A percentile compares a stretch with the other conserved stretches of the same genome.
phyloP scores from a whole-genome alignment of 2,888 invertebrate species.

The Muschampia plurimacula region DNA sequence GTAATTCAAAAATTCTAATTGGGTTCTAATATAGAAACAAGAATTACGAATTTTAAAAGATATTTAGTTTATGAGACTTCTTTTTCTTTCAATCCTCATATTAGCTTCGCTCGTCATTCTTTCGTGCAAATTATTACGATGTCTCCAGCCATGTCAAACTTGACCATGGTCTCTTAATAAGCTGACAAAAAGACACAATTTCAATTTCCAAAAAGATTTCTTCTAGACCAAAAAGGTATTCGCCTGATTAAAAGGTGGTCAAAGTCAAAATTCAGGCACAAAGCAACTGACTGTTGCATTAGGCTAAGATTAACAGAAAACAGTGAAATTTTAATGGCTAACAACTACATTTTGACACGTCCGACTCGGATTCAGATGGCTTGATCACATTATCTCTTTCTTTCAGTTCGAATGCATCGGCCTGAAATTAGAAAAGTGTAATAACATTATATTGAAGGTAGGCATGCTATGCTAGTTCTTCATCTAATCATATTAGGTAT shows the following conservation, averaged over 20 bases:
- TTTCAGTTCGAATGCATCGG: conserved; percentile 80
- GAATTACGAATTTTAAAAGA: too few relatives aligned
- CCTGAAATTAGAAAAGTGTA: conserved; percentile 60
- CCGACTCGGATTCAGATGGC: conserved; percentile 79
- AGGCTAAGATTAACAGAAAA: conserved; percentile 36
- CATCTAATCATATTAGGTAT: too few relatives aligned
- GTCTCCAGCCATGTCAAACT: too few relatives aligned
- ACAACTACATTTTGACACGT: conserved; percentile 81
- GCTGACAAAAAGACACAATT: too few relatives aligned
- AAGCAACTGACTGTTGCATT: conserved; percentile 42
- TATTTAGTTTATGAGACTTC: too few relatives aligned
- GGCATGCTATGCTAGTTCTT: neutral
- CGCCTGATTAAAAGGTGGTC: neutral
- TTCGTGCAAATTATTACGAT: too few relatives aligned
- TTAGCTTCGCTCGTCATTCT: too few relatives aligned
- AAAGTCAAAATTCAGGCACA: neutral
- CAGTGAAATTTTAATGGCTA: conserved; percentile 55
- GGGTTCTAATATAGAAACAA: too few relatives aligned
- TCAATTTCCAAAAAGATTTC: too few relatives aligned
- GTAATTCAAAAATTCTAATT: too few relatives aligned
- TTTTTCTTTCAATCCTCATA: too few relatives aligned
- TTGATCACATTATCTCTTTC: conserved; percentile 80
- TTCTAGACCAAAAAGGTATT: neutral
- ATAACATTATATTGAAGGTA: neutral
- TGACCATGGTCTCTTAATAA: too few relatives aligned